Percentiles rank a stretch among this genome's conserved stretches.
Evolutionary conservation across 2,113 vertebrate species (phyloP).

Genomic region (Helogale parvula): DNA sequence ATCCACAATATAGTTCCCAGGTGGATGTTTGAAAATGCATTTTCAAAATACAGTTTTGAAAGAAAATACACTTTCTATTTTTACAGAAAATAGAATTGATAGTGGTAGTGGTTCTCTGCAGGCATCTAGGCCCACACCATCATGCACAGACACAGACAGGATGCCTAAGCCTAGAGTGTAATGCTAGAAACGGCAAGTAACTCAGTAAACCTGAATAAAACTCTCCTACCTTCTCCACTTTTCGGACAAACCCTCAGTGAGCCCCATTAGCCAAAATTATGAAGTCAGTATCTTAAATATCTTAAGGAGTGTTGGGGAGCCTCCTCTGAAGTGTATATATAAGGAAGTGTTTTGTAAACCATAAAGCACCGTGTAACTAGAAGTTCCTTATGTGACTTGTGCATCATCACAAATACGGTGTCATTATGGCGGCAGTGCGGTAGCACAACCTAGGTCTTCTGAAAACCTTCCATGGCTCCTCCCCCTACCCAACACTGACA

Average conservation of each 20-base stretch:
- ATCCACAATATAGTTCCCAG: neutral
- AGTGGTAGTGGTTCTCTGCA: neutral
- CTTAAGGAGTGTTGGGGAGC: neutral
- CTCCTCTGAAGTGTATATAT: neutral
- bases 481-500: neutral
- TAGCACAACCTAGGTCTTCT: neutral
- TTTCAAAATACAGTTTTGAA: conserved; percentile 23
- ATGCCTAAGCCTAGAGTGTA: neutral
- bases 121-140: neutral
- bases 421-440: neutral
- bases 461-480: neutral
- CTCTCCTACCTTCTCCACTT: neutral
- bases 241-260: neutral
- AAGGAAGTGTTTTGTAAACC: neutral
- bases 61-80: neutral
- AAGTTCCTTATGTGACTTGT: neutral
- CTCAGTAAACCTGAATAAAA: neutral
- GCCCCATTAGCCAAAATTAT: neutral
- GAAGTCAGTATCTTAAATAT: neutral
- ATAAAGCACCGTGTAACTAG: neutral
- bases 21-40: conserved; percentile 1
- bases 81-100: neutral
- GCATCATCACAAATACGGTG: neutral
- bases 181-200: neutral
- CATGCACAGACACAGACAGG: neutral